These are phyloP conservation scores for Astropecten irregularis DNA, from an alignment of 53 echinoderm and acorn worm species.

Conservation along the genomic window DNA sequence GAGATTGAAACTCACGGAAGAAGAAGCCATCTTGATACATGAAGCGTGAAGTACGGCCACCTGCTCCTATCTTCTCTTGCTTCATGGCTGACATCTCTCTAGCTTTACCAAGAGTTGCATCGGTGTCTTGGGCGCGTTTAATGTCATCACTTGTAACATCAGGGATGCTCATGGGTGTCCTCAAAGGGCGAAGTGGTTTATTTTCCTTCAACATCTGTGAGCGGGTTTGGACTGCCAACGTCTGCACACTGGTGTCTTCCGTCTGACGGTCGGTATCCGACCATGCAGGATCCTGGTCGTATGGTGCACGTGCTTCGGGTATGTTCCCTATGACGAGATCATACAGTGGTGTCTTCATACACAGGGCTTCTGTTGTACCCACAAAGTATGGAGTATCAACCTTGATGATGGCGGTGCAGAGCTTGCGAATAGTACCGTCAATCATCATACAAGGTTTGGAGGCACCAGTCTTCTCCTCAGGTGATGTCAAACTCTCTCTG, in stretches of 20 bases:
- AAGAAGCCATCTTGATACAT: slow-evolving; percentile 12
- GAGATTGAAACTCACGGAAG: slow-evolving; percentile 26
- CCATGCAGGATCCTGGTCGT: slow-evolving; percentile 20
- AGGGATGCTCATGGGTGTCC: neutral
- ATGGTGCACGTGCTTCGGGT: neutral
- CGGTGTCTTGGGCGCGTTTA: neutral
- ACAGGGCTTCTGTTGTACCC: neutral
- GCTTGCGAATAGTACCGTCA: slow-evolving; percentile 13
- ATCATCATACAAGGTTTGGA: neutral
- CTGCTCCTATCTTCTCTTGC: neutral
- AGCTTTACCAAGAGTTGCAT: neutral
- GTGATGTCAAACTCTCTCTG: neutral
- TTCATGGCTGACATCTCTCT: neutral
- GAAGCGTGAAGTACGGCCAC: neutral
- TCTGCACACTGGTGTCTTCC: neutral
- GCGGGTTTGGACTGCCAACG: neutral
- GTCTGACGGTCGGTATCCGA: no score
- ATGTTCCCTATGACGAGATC: slow-evolving; percentile 18
- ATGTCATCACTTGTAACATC: neutral
- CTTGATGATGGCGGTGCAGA: neutral
- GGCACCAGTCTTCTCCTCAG: neutral
- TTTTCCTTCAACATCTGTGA: neutral
- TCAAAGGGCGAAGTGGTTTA: neutral
- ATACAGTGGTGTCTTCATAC: neutral
- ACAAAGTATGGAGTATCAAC: neutral